Percentiles rank a stretch among this genome's conserved stretches.
These are phyloP conservation scores for Heliconius himera DNA, from an alignment of 1,140 invertebrate genomes.

Conservation along the genomic window DNA sequence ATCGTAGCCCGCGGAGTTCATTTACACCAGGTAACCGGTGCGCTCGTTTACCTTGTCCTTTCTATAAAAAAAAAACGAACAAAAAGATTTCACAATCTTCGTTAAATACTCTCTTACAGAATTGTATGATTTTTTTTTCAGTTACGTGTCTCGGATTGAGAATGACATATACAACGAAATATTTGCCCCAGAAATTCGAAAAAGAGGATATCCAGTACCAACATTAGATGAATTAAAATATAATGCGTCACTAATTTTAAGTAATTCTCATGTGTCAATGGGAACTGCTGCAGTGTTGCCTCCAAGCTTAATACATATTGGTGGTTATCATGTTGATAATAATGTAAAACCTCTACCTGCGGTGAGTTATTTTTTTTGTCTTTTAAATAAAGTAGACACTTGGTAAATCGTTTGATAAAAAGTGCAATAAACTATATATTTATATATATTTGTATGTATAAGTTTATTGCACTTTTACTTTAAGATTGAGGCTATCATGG, in stretches of 20 bases:
- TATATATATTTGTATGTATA: too few relatives aligned
- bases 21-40: too few relatives aligned
- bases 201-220: conserved; percentile 20
- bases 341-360: conserved; percentile 36
- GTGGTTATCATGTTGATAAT: conserved; percentile 40
- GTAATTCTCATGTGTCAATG: conserved; percentile 42
- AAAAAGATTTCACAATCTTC: too few relatives aligned
- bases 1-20: too few relatives aligned
- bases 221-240: conserved; percentile 31
- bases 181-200: conserved; percentile 31
- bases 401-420: too few relatives aligned
- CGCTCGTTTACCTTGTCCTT: too few relatives aligned
- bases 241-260: conserved; percentile 40
- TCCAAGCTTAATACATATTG: conserved; percentile 38
- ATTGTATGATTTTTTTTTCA: conserved; percentile 10
- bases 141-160: conserved; percentile 26
- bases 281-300: conserved; percentile 31
- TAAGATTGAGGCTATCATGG: too few relatives aligned
- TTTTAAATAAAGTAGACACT: not conserved
- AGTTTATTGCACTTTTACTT: too few relatives aligned
- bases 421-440: too few relatives aligned
- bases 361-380: conserved; percentile 22
- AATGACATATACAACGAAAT: conserved; percentile 29
- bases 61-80: too few relatives aligned
- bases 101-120: not conserved